A percentile compares a stretch with the other conserved stretches of the same genome.
These are phyloP conservation scores for Epizoanthus illoricatus DNA, from an alignment of 92 coral and sea anemone genomes.

Conservation along the genomic window DNA sequence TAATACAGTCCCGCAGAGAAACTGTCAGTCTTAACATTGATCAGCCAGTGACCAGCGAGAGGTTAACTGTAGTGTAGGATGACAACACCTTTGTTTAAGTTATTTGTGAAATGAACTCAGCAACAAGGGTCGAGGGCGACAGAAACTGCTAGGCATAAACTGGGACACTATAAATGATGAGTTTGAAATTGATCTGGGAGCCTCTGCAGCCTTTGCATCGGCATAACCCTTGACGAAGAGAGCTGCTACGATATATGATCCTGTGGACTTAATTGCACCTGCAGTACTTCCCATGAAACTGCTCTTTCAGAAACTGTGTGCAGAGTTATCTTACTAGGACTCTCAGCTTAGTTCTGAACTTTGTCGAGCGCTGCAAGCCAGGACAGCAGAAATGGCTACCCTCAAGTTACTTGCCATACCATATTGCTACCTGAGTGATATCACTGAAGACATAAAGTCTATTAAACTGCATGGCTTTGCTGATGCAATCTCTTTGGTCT, in stretches of 20 bases:
- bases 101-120: too few species aligned
- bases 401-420: slow-evolving; percentile 8
- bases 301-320: slow-evolving; percentile 38
- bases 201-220: too few species aligned
- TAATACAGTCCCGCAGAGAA: neutral
- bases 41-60: slow-evolving; percentile 33
- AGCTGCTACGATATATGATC: slow-evolving; percentile 56
- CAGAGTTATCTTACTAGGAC: neutral
- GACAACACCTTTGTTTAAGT: too few species aligned
- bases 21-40: neutral
- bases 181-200: too few species aligned
- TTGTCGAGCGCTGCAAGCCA: slow-evolving; percentile 10
- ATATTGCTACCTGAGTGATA: slow-evolving; percentile 36
- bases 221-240: neutral
- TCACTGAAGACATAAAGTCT: slow-evolving; percentile 21
- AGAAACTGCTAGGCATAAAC: too few species aligned
- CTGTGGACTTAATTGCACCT: slow-evolving; percentile 44
- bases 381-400: slow-evolving; percentile 27
- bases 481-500: slow-evolving; percentile 45
- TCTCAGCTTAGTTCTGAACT: slow-evolving; percentile 31
- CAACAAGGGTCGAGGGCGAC: too few species aligned
- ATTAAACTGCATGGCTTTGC: slow-evolving; percentile 59
- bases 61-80: too few species aligned
- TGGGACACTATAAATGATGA: too few species aligned
- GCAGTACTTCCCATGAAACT: slow-evolving; percentile 46